A percentile compares a stretch with the other conserved stretches of the same genome.
Evolutionary conservation across 1,140 invertebrate genomes (phyloP).

Genomic region (Chrysoperla carnea): DNA sequence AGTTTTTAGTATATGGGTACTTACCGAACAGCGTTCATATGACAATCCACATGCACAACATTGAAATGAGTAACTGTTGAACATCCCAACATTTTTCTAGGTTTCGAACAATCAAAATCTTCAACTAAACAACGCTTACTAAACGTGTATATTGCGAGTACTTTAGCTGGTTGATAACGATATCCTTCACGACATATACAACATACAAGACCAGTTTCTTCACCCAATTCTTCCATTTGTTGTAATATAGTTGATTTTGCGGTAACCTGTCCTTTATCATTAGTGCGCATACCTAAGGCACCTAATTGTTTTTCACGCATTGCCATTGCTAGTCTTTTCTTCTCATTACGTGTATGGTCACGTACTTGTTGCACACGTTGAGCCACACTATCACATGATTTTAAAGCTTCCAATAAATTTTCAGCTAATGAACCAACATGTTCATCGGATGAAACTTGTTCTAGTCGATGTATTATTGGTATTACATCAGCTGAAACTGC

Average conservation of each 20-base stretch:
- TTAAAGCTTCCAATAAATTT: conserved; percentile 80
- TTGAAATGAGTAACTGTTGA: conserved; percentile 97
- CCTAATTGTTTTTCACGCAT: conserved; percentile 91
- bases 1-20: not conserved
- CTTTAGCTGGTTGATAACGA: conserved; percentile 82
- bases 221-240: conserved; percentile 86
- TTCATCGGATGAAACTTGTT: conserved; percentile 94
- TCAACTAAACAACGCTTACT: conserved; percentile 92
- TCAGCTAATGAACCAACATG: conserved; percentile 93
- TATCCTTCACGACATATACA: conserved; percentile 97
- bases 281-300: conserved; percentile 87
- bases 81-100: conserved; percentile 69
- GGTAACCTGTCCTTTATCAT: conserved; percentile 82
- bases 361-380: conserved; percentile 80
- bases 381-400: conserved; percentile 65
- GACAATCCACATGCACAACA: conserved; percentile 94
- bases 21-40: conserved; percentile 82
- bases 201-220: conserved; percentile 90
- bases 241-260: conserved; percentile 78
- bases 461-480: conserved; percentile 83
- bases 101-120: conserved; percentile 68
- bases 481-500: conserved; percentile 70
- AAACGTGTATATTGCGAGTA: conserved; percentile 92
- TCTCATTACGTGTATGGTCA: conserved; percentile 82
- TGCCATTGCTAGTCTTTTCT: conserved; percentile 94